Evolutionary conservation across 2,888 invertebrate genomes (phyloP), one percentile per base, ranked within the genome.

Genomic region (Acrobasis suavella): DNA sequence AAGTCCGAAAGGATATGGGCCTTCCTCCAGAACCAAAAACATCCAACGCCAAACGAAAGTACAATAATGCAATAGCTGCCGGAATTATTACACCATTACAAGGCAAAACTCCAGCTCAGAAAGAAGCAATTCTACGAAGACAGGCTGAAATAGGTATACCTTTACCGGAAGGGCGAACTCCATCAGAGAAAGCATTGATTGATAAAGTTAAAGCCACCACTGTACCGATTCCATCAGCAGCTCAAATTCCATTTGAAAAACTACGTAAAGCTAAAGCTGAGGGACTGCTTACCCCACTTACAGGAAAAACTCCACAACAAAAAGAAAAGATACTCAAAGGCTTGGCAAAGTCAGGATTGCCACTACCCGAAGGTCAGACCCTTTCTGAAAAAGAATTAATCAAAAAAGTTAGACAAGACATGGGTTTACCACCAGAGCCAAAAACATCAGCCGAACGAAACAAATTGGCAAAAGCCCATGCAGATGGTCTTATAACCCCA

Each of bases 281-380:
- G 8, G 68, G 69, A 0, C 52, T 70, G 16, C 49, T 80, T 22
- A 74, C 75, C 9, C 79, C 80, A 9, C 62, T 80, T 17, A 67
- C 69, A 60, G 78, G 79, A 3, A 81, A 80, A 65, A 69, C 75
- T 9, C 67, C 65, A 12, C 63, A 72, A 22, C 72, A 80, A 63
- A 80, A 77, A 59, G 77, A 78, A 59, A 78, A 71, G 65, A 77
- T 80, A 62, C 52, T 80, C 0, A 73, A 66, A 67, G 74, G 75
- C 2, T 58, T 76, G 60, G 77, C 69, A 42, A 50, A 64, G 58
- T 54, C 64, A 8, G 71, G 70, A 1, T 39, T 72, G 15, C 70
- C 72, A 14, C 38, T 78, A 32, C 78, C 80, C 12, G 68, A 67
- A 60, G 77, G 71, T 1, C 71, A 66, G 66, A 67, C 75, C 2